phyloP scores from a whole-genome alignment of 2,113 vertebrate species.

The Macroglossus sobrinus region DNA sequence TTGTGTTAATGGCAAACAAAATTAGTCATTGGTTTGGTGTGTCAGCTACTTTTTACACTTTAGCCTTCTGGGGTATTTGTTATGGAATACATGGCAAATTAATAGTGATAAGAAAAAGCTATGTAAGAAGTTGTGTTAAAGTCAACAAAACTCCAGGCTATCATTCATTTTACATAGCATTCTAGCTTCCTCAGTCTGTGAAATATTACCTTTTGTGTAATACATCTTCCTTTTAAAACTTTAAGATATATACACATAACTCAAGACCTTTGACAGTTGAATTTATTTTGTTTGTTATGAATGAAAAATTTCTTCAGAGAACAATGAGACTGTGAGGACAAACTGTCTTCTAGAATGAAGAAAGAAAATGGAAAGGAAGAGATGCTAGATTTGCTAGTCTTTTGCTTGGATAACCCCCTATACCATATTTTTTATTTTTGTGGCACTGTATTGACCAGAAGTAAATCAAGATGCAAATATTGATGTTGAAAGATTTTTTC shows the following conservation, averaged over 20 bases:
- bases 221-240: slow-evolving; percentile 7
- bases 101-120: slow-evolving; percentile 11
- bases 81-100: slow-evolving; percentile 24
- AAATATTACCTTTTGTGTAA: slow-evolving; percentile 22
- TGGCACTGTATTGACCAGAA: neutral
- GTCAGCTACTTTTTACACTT: slow-evolving; percentile 20
- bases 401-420: neutral
- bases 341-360: slow-evolving; percentile 2
- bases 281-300: slow-evolving; percentile 12
- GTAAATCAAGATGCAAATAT: neutral
- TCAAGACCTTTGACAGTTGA: neutral
- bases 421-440: neutral
- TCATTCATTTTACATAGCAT: neutral
- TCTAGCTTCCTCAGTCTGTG: neutral
- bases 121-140: neutral
- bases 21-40: slow-evolving; percentile 39
- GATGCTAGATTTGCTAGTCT: neutral
- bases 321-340: neutral
- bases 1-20: slow-evolving; percentile 49
- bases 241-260: neutral
- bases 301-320: neutral
- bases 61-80: neutral
- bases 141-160: neutral
- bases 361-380: neutral
- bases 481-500: neutral